Percentiles rank a stretch among this genome's conserved stretches.
These are phyloP conservation scores for Scomber scombrus DNA, from an alignment of 2,113 vertebrate species.

Conservation along the genomic window DNA sequence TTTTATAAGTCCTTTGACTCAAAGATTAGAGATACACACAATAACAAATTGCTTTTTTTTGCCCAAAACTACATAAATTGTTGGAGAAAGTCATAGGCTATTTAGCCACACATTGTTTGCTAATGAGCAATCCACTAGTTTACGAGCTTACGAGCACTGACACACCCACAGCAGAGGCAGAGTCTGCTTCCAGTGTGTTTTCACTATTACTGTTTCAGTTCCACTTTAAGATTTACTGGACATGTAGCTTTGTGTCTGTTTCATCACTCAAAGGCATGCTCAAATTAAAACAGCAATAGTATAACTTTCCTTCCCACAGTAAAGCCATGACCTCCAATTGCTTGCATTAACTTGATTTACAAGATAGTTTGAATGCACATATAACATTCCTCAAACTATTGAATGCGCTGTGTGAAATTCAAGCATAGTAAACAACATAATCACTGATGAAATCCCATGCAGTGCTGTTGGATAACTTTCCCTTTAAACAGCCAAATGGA, in stretches of 20 bases:
- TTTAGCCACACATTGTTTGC: neutral
- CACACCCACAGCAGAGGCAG: neutral
- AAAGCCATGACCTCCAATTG: constrained; percentile 18
- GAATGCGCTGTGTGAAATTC: constrained; percentile 39
- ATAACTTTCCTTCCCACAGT: constrained; percentile 25
- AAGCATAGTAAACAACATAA: constrained; percentile 61
- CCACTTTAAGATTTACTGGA: constrained; percentile 2
- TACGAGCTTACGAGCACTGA: neutral
- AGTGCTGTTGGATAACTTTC: constrained; percentile 48
- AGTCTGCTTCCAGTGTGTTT: constrained; percentile 3
- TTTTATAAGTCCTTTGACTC: no score
- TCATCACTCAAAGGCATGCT: constrained; percentile 4
- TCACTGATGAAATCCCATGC: constrained; percentile 59
- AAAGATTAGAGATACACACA: no score
- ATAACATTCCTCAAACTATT: constrained; percentile 28
- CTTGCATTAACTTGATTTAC: constrained; percentile 56
- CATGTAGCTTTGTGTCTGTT: constrained; percentile 12
- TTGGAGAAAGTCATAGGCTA: neutral
- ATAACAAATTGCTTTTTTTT: no score
- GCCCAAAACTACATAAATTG: neutral
- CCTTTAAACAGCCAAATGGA: constrained; percentile 47
- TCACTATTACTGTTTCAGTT: constrained; percentile 20
- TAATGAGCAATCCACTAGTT: neutral
- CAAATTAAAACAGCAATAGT: constrained; percentile 2
- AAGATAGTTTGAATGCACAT: constrained; percentile 25